phyloP scores from a whole-genome alignment of 53 echinoderm and acorn worm species.

The Apostichopus leukothele region DNA sequence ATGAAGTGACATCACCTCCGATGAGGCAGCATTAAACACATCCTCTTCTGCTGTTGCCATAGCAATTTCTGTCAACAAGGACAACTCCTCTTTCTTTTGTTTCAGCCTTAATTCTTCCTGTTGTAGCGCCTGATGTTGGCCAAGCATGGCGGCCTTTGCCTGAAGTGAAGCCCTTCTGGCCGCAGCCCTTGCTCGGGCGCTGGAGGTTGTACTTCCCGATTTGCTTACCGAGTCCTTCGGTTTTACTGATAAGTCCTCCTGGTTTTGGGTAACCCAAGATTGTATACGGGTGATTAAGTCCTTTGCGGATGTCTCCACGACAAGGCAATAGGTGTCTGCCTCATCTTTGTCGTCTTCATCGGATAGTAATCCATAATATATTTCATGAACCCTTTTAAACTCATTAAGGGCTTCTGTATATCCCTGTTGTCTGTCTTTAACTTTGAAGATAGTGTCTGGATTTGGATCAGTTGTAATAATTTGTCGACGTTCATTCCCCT shows the following conservation, averaged over 20 bases:
- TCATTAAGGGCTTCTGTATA: constrained; percentile 28
- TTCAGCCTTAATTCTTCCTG: constrained; percentile 6
- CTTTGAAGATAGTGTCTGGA: not conserved
- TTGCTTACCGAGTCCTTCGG: not conserved
- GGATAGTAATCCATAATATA: not conserved
- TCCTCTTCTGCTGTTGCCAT: constrained; percentile 31
- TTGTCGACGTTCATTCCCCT: not conserved
- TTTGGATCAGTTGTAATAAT: not conserved
- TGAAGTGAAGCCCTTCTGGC: constrained; percentile 13
- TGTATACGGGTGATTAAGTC: not conserved
- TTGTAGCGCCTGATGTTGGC: not conserved
- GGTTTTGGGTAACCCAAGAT: not conserved
- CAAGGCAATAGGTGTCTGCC: constrained; percentile 14
- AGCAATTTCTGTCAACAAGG: not conserved
- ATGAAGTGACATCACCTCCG: not conserved
- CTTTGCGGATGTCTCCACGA: not conserved
- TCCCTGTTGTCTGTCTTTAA: constrained; percentile 11
- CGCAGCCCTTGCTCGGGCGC: not conserved
- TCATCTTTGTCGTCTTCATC: constrained; percentile 38
- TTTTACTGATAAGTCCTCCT: not conserved
- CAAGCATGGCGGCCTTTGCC: constrained; percentile 14
- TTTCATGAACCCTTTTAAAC: constrained; percentile 10
- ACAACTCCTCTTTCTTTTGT: constrained; percentile 11
- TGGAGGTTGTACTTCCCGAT: too few species aligned
- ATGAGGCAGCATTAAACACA: not conserved